A percentile compares a stretch with the other conserved stretches of the same genome.
These are phyloP conservation scores for Dryoscopus gambensis DNA, from an alignment of 2,113 vertebrate species.

Conservation along the genomic window DNA sequence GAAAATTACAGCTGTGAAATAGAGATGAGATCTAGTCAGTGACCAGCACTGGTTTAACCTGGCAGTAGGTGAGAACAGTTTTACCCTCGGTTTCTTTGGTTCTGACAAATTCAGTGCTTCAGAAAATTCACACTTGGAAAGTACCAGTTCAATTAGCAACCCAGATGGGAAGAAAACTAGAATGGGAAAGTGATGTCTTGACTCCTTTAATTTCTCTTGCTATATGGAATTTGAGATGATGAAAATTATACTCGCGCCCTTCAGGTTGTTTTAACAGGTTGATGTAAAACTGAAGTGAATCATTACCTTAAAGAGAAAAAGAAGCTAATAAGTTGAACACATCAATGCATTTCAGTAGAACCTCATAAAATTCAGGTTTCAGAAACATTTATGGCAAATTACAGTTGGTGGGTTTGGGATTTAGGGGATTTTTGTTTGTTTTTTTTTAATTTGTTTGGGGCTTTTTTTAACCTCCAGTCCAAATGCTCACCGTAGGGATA, in stretches of 20 bases:
- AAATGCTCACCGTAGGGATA: background rate
- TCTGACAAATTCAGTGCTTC: background rate
- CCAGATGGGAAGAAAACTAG: background rate
- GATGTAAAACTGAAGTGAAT: background rate
- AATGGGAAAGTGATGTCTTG: background rate
- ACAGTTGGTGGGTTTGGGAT: background rate
- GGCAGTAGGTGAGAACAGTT: background rate
- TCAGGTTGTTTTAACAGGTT: background rate
- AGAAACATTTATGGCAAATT: background rate
- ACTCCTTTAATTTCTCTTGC: background rate
- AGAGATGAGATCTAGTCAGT: background rate
- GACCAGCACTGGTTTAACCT: background rate
- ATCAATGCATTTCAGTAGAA: background rate
- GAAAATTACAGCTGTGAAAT: background rate
- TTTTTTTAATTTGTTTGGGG: background rate
- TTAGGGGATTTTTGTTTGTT: accelerated
- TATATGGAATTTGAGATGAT: background rate
- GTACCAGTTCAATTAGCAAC: background rate
- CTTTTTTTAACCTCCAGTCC: background rate
- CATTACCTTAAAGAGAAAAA: background rate
- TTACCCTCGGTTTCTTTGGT: background rate
- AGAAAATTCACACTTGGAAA: background rate
- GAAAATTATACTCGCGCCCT: background rate
- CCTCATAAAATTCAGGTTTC: background rate
- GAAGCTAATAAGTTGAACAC: background rate